phyloP scores from a whole-genome alignment of 2,113 vertebrate genomes.

The Nyctereutes procyonoides region DNA sequence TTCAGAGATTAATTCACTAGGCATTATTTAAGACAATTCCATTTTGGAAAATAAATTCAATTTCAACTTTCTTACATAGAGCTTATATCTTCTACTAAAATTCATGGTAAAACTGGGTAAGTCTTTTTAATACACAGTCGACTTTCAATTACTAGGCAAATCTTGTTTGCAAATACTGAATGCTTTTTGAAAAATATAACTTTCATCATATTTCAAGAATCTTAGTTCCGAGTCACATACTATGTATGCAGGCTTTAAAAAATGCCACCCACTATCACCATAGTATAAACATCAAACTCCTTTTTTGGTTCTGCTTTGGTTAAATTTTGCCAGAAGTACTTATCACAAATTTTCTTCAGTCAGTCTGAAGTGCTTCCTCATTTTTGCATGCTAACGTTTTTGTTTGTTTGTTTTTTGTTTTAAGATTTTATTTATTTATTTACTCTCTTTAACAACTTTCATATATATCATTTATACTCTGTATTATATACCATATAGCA shows the following conservation, averaged over 20 bases:
- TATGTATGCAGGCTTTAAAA: not conserved
- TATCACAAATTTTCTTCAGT: not conserved
- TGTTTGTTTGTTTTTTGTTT: too few relatives aligned
- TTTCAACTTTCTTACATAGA: slow-evolving; percentile 33
- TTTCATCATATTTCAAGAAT: not conserved
- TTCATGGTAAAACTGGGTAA: not conserved
- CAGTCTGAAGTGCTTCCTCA: not conserved
- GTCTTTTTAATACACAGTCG: not conserved
- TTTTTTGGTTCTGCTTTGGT: not conserved
- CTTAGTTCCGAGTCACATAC: not conserved
- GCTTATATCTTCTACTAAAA: slow-evolving; percentile 54
- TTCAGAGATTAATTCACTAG: slow-evolving; percentile 53
- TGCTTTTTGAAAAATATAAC: not conserved
- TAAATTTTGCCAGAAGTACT: not conserved
- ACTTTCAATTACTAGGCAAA: not conserved
- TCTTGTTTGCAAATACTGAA: not conserved
- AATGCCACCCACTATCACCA: not conserved
- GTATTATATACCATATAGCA: not conserved
- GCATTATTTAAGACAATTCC: slow-evolving; percentile 36
- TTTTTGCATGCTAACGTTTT: not conserved
- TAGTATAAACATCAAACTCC: not conserved
- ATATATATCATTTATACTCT: not conserved
- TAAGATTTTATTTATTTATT: too few relatives aligned
- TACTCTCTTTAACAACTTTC: not conserved
- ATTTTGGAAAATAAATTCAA: slow-evolving; percentile 58